Conservation (phyloP, 2,888 invertebrate genomes). For the Drosophila robusta region DNA sequence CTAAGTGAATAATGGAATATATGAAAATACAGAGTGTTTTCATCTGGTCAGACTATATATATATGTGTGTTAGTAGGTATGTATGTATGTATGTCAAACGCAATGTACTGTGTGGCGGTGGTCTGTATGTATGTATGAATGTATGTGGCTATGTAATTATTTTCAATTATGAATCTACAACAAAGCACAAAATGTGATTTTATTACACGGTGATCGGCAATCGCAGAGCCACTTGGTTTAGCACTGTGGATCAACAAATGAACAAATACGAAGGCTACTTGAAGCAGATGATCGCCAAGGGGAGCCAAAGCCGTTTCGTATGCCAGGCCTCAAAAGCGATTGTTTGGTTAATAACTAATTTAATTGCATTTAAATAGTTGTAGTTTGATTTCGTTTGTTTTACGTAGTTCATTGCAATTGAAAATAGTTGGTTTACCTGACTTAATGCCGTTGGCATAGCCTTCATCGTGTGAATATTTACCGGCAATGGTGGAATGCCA, state of each 20-base stretch:
- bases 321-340: slow-evolving; percentile 49
- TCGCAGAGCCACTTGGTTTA: slow-evolving; percentile 27
- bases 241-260: slow-evolving; percentile 45
- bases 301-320: slow-evolving; percentile 47
- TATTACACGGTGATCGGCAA: slow-evolving; percentile 39
- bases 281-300: slow-evolving; percentile 47
- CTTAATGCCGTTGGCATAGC: slow-evolving; percentile 85
- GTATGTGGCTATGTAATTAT: slow-evolving; percentile 57
- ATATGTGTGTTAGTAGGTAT: slow-evolving; percentile 5
- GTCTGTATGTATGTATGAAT: slow-evolving; percentile 10
- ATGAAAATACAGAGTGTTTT: slow-evolving; percentile 6
- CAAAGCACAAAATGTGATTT: slow-evolving; percentile 68
- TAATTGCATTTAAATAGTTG: slow-evolving; percentile 32
- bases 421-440: slow-evolving; percentile 85
- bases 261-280: slow-evolving; percentile 49
- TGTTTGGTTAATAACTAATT: slow-evolving; percentile 40
- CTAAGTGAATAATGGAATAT: not conserved
- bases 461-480: slow-evolving; percentile 85
- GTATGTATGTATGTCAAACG: not conserved
- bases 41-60: not conserved
- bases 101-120: slow-evolving; percentile 1
- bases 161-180: slow-evolving; percentile 83
- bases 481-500: slow-evolving; percentile 85
- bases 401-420: slow-evolving; percentile 74
- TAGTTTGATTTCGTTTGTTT: slow-evolving; percentile 47